Conservation (phyloP, 1,140 invertebrate species). For the Drosophila triauraria region DNA sequence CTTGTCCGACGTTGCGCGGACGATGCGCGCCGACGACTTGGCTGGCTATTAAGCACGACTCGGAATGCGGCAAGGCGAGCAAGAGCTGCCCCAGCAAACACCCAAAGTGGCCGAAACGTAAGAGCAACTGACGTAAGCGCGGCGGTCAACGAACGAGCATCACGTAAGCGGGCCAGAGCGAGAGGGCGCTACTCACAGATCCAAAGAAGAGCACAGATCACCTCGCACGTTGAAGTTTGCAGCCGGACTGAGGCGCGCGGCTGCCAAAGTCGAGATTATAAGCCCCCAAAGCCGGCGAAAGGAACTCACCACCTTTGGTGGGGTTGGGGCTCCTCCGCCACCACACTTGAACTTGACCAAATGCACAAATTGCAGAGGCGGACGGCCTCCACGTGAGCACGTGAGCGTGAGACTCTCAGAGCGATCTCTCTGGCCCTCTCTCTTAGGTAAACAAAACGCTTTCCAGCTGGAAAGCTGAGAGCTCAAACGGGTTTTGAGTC, state of each 20-base stretch:
- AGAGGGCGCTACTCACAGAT: slow-evolving; percentile 58
- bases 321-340: slow-evolving; percentile 21
- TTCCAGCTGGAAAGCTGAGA: slow-evolving; percentile 53
- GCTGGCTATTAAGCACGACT: slow-evolving; percentile 76
- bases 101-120: slow-evolving; percentile 61
- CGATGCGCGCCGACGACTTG: slow-evolving; percentile 70
- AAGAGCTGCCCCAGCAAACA: slow-evolving; percentile 53
- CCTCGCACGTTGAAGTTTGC: slow-evolving; percentile 79
- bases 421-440: slow-evolving; percentile 12
- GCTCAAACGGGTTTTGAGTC: slow-evolving; percentile 56
- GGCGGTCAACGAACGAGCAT: slow-evolving; percentile 71
- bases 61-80: slow-evolving; percentile 78
- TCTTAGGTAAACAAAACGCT: slow-evolving; percentile 68
- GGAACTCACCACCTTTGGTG: slow-evolving; percentile 45
- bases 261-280: slow-evolving; percentile 57
- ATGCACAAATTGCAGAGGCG: slow-evolving; percentile 81
- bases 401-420: slow-evolving; percentile 32
- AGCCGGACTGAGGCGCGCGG: slow-evolving; percentile 77
- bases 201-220: slow-evolving; percentile 50
- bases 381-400: slow-evolving; percentile 36
- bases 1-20: slow-evolving; percentile 31
- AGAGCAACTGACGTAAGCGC: slow-evolving; percentile 63
- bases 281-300: slow-evolving; percentile 45
- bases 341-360: slow-evolving; percentile 83
- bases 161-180: slow-evolving; percentile 58